These are phyloP conservation scores for Hormaphis cornu DNA, from an alignment of 1,140 invertebrate genomes.

Conservation along the genomic window DNA sequence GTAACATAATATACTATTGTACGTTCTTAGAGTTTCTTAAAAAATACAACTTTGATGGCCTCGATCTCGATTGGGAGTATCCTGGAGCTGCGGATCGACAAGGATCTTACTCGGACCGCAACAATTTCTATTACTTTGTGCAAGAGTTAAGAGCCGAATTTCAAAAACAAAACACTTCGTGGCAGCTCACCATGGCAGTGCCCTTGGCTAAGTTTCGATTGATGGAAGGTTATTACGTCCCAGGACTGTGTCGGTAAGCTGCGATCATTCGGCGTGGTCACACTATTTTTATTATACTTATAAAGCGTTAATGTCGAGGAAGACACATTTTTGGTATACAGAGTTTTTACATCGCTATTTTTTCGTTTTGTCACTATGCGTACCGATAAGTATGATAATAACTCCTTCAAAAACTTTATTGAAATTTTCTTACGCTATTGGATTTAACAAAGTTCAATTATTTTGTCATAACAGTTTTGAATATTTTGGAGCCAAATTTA, in stretches of 20 bases:
- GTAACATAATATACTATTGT: background rate
- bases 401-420: too few species aligned
- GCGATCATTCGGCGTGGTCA: too few species aligned
- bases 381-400: too few species aligned
- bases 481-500: too few species aligned
- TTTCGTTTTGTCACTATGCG: background rate
- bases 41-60: conserved; percentile 67
- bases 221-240: conserved; percentile 79
- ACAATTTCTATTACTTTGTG: conserved; percentile 71
- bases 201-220: conserved; percentile 73
- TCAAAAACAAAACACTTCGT: conserved; percentile 58
- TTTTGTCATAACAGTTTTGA: too few species aligned
- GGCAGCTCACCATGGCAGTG: conserved; percentile 80
- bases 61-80: conserved; percentile 80
- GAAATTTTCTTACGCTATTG: too few species aligned
- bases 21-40: conserved; percentile 56
- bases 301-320: background rate
- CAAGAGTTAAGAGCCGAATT: conserved; percentile 71
- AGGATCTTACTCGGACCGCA: conserved; percentile 73
- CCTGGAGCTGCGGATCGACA: conserved; percentile 74
- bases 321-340: background rate
- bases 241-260: conserved; percentile 72
- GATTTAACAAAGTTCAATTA: too few species aligned
- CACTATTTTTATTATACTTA: too few species aligned
- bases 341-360: background rate